Conservation (phyloP, 2,113 vertebrate species). For the Hiodon tergisus region DNA sequence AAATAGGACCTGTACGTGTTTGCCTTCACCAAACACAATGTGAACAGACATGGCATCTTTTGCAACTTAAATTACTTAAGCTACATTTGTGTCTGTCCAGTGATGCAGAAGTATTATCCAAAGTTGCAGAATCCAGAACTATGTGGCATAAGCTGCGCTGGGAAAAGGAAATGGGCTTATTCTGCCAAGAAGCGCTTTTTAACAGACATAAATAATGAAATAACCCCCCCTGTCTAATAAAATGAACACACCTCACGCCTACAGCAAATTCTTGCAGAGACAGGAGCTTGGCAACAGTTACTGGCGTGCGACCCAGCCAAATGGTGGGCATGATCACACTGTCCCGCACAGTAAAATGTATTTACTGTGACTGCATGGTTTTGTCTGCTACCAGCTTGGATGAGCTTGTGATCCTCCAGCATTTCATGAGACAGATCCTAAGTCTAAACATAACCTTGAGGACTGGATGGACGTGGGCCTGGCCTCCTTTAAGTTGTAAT, state of each 20-base stretch:
- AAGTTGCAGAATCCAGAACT: too few relatives aligned
- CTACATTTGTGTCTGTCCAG: too few relatives aligned
- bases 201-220: slow-evolving; percentile 38
- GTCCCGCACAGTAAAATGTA: slow-evolving; percentile 28
- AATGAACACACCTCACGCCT: slow-evolving; percentile 32
- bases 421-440: slow-evolving; percentile 25
- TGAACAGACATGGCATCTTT: too few relatives aligned
- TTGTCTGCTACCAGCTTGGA: slow-evolving; percentile 9
- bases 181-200: slow-evolving; percentile 28
- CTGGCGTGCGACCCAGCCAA: slow-evolving; percentile 25
- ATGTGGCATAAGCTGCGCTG: slow-evolving; percentile 6
- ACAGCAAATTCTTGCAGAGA: slow-evolving; percentile 30
- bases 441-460: too few relatives aligned
- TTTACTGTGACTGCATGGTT: slow-evolving; percentile 11
- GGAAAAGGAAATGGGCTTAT: slow-evolving; percentile 23
- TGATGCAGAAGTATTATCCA: neutral
- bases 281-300: slow-evolving; percentile 23
- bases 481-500: neutral
- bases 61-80: too few relatives aligned
- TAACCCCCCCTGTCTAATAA: slow-evolving; percentile 32
- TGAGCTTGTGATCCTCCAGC: slow-evolving; percentile 24
- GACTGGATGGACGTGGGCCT: slow-evolving; percentile 2
- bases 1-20: too few relatives aligned
- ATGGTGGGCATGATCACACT: slow-evolving; percentile 29
- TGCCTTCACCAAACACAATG: too few relatives aligned